Evolutionary conservation across 2,113 vertebrate species (phyloP).

Genomic region (Pelobates fuscus): DNA sequence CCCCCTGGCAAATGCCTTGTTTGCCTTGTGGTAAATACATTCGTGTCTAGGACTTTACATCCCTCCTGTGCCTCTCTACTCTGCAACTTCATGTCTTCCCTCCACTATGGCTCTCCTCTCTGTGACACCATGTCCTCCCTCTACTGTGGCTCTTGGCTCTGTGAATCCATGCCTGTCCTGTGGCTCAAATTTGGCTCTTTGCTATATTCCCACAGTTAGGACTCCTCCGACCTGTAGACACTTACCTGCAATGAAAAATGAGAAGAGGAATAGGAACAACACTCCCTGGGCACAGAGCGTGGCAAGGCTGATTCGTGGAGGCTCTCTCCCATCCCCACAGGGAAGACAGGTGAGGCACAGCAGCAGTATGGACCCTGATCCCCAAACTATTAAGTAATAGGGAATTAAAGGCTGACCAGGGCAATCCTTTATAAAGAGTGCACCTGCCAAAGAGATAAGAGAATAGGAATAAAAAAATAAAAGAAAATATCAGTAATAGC

Average conservation of each 20-base stretch:
- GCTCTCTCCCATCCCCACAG: constrained; percentile 15
- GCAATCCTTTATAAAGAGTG: constrained; percentile 36
- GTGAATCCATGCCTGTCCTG: too few species aligned
- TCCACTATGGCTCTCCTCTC: neutral
- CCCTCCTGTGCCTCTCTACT: neutral
- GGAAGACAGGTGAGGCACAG: constrained; percentile 42
- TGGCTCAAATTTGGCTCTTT: neutral
- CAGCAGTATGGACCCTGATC: neutral
- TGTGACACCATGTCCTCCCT: neutral
- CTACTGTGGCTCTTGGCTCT: neutral
- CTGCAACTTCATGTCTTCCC: neutral
- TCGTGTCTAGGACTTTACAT: too few species aligned
- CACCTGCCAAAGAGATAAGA: constrained; percentile 19
- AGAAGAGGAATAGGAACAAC: constrained; percentile 39
- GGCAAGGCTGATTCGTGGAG: neutral
- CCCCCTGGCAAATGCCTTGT: too few species aligned
- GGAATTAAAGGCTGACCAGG: constrained; percentile 45
- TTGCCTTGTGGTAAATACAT: too few species aligned
- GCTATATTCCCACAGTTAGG: neutral
- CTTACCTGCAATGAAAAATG: constrained; percentile 48
- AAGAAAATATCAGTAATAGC: neutral
- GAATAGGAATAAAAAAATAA: neutral
- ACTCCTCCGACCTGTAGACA: neutral
- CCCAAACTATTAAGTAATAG: constrained; percentile 34
- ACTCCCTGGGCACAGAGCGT: neutral